Evolutionary conservation across 2,797 vertebrate species (phyloP), one percentile per base, ranked within the genome.

Genomic region (Micropoecilia bifurca): DNA sequence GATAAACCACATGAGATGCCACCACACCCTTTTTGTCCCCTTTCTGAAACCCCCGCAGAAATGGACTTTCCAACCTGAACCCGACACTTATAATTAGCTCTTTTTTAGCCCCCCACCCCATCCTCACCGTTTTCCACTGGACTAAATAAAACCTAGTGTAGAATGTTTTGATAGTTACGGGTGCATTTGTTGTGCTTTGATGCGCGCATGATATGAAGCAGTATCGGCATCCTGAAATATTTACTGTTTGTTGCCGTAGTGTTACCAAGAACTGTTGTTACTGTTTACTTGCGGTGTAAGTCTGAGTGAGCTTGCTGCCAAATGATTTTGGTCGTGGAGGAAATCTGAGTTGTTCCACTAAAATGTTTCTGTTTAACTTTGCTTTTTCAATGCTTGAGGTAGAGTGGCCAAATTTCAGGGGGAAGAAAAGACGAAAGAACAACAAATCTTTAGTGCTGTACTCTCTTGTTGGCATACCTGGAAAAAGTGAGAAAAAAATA

Each of bases 41-140:
- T 87, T 89, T 85, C 79, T 86, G 76, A 93, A 82, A 28, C 71
- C 13, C 12, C 88, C 79, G 75, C 90, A 92, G 80, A 92, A 93
- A 92, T 85, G 91, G 90, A 93, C 92, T 95, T 95, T 94, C 93
- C 91, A 93, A 93, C 88, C 88, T 93, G 94, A 93, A 96, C 91
- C 87, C 80, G 89, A 96, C 85, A 91, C 95, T 81, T 91, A 85
- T 92, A 95, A 95, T 95, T 95, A 94, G 71, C 78, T 76, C 82
- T 74, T 76, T 75, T 75, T 71, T 57, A 85, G 71, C 76, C 82
- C 76, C 76, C 77, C 77, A 79, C 79, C 36, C 61, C 41, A n/a
- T 78, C 81, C 76, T 78, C 76, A 82, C 78, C 8, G 16, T 89
- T 89, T 90, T 84, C 82, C 78, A 88, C 80, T 73, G 88, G 77